Conservation (phyloP, 2,113 vertebrate species). For the Leucopternis melanops region DNA sequence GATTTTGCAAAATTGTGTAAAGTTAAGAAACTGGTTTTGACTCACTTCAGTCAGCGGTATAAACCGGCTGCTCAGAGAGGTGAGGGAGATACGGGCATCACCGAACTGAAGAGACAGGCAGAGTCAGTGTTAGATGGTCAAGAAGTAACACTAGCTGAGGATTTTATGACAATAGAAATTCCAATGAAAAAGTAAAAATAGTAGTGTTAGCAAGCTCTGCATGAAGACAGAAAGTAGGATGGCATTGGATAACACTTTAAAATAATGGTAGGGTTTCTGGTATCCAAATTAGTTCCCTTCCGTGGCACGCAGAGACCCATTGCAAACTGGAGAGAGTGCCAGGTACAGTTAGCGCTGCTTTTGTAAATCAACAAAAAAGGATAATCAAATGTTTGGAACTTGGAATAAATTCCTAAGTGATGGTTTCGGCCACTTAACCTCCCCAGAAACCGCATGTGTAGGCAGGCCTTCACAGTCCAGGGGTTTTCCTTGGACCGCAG, state of each 20-base stretch:
- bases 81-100: slow-evolving; percentile 62
- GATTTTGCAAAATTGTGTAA: slow-evolving; percentile 74
- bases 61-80: slow-evolving; percentile 63
- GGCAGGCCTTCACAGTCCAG: neutral
- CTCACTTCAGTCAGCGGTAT: slow-evolving; percentile 93
- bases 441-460: rapidly evolving
- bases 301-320: rapidly evolving
- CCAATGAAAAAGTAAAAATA: slow-evolving; percentile 62
- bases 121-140: slow-evolving; percentile 67
- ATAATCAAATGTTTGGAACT: neutral
- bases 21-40: slow-evolving; percentile 73
- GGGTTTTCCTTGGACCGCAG: neutral
- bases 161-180: slow-evolving; percentile 83
- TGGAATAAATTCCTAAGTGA: rapidly evolving
- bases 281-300: neutral
- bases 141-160: slow-evolving; percentile 84
- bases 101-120: slow-evolving; percentile 77
- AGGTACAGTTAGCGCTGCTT: neutral
- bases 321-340: neutral
- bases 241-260: neutral
- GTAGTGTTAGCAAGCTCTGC: neutral
- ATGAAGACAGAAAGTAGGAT: neutral
- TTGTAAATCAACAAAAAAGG: neutral
- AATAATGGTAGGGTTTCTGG: neutral
- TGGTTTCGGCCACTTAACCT: neutral